Percentiles rank a stretch among this genome's conserved stretches.
phyloP scores from a whole-genome alignment of 1,140 invertebrate genomes.

The Whitmania pigra region DNA sequence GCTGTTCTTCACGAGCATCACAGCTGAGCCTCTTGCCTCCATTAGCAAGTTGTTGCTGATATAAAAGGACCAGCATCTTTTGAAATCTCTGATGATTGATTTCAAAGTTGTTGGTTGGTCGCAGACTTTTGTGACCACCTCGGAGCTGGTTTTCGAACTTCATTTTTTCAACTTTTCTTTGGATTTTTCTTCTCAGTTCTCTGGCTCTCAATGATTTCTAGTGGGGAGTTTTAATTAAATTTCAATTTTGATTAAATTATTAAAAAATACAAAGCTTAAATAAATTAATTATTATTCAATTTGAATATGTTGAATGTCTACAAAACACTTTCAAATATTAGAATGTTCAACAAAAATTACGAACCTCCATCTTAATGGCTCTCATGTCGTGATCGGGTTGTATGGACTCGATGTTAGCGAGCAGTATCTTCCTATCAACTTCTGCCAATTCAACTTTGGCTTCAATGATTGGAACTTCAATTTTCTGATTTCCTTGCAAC shows the following conservation, averaged over 20 bases:
- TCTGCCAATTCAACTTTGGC: neutral
- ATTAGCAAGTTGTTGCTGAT: neutral
- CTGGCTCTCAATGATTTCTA: slow-evolving; percentile 8
- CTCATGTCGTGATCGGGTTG: neutral
- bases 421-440: neutral
- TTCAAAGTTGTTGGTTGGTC: neutral
- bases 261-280: too few species aligned
- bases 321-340: too few species aligned
- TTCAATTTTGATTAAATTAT: too few species aligned
- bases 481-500: neutral
- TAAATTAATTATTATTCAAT: too few species aligned
- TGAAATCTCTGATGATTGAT: neutral
- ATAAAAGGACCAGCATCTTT: slow-evolving; percentile 8
- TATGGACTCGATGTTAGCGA: neutral
- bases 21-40: too few species aligned
- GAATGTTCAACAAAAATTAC: neutral
- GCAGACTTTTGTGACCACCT: neutral
- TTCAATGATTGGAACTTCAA: neutral
- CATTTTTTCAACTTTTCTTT: neutral
- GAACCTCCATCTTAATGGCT: slow-evolving; percentile 4
- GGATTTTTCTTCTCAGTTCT: neutral
- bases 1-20: too few species aligned
- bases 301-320: too few species aligned
- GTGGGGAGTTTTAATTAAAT: too few species aligned
- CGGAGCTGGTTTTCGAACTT: neutral